A percentile compares a stretch with the other conserved stretches of the same genome.
Evolutionary conservation across 2,797 vertebrate species (phyloP).

Genomic region (Pogonophryne albipinna): DNA sequence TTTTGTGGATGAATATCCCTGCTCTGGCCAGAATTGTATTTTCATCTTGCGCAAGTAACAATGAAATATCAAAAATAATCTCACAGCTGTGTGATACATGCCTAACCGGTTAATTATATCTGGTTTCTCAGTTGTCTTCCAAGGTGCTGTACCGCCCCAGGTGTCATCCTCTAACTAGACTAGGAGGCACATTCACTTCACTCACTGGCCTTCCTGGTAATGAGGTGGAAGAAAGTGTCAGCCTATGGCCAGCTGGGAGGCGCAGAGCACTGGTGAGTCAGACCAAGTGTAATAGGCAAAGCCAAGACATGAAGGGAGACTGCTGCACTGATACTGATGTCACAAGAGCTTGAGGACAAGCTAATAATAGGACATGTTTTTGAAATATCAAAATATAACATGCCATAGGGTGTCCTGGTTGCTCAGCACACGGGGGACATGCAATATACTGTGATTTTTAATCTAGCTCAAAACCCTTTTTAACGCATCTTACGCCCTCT

Average conservation of each 20-base stretch:
- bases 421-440: constrained; percentile 44
- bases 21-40: constrained; percentile 37
- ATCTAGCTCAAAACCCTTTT: constrained; percentile 31
- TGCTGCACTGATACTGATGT: constrained; percentile 75
- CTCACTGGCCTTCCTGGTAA: constrained; percentile 74
- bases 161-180: constrained; percentile 75
- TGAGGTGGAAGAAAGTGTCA: constrained; percentile 79
- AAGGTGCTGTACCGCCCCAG: constrained; percentile 66
- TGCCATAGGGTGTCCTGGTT: constrained; percentile 67
- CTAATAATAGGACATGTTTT: constrained; percentile 84
- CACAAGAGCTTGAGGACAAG: constrained; percentile 73
- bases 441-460: constrained; percentile 54
- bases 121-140: constrained; percentile 60
- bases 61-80: constrained; percentile 45
- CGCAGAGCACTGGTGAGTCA: constrained; percentile 81
- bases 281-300: constrained; percentile 76
- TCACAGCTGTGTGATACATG: constrained; percentile 39
- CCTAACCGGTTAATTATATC: constrained; percentile 59
- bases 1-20: constrained; percentile 43
- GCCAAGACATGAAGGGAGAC: constrained; percentile 72
- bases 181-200: constrained; percentile 66
- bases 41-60: constrained; percentile 30
- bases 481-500: constrained; percentile 13
- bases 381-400: constrained; percentile 76
- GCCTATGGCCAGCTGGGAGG: constrained; percentile 78